Conservation (phyloP, 2,888 invertebrate species). For the Suillia variegata region DNA sequence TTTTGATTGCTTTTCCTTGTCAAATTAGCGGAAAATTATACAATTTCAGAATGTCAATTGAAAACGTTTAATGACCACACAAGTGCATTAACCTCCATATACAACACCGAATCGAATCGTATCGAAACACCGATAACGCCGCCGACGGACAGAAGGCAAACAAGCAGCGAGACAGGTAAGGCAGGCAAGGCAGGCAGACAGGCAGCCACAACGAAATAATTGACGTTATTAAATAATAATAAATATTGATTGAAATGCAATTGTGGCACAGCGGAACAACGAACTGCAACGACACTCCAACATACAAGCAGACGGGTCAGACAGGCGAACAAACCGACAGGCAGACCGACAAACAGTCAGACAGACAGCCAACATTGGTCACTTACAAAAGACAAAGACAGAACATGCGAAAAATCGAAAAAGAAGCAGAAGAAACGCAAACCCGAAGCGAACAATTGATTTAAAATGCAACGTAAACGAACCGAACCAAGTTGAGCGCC, state of each 20-base stretch:
- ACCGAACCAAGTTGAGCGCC: background rate
- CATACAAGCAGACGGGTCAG: too few species aligned
- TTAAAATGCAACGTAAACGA: background rate
- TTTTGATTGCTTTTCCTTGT: conserved; percentile 32
- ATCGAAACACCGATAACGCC: too few species aligned
- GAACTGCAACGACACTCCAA: too few species aligned
- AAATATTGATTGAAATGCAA: conserved; percentile 43
- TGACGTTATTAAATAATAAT: conserved; percentile 49
- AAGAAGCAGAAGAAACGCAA: background rate
- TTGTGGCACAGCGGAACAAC: conserved; percentile 3
- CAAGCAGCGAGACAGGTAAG: background rate
- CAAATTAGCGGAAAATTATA: conserved; percentile 46
- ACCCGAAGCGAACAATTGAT: background rate
- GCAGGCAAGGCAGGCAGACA: too few species aligned
- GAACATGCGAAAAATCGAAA: background rate
- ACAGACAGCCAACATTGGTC: background rate
- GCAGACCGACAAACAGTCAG: background rate
- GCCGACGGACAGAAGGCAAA: background rate
- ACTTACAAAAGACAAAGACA: too few species aligned
- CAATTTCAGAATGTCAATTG: conserved; percentile 35
- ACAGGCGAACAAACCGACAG: background rate
- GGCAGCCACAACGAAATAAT: conserved; percentile 33
- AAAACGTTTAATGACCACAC: background rate
- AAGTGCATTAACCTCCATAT: background rate
- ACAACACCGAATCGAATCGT: background rate